These are phyloP conservation scores for Machaerirhynchus nigripectus DNA, from an alignment of 2,113 vertebrate genomes.

Conservation along the genomic window DNA sequence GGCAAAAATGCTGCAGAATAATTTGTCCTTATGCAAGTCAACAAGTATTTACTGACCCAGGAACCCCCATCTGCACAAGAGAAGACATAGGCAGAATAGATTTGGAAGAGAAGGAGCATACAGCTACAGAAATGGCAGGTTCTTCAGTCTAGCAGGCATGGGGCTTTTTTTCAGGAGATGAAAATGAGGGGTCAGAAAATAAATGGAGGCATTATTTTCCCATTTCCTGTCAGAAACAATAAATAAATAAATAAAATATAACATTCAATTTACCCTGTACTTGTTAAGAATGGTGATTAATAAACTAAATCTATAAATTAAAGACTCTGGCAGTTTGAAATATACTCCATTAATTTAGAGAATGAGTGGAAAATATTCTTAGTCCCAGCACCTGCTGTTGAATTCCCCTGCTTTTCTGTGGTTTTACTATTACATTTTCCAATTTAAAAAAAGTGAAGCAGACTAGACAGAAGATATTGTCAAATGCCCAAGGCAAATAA, in stretches of 20 bases:
- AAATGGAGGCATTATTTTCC: neutral
- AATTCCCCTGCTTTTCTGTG: constrained; percentile 14
- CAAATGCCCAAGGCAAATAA: constrained; percentile 29
- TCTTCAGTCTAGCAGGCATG: neutral
- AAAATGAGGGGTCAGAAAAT: neutral
- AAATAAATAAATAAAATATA: neutral
- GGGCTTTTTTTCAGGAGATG: neutral
- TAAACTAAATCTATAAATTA: neutral
- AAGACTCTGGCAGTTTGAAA: neutral
- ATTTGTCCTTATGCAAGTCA: neutral
- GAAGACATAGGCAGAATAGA: neutral
- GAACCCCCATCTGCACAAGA: neutral
- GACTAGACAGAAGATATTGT: constrained; percentile 13
- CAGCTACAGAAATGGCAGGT: neutral
- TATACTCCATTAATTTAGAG: neutral
- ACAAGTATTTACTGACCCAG: neutral
- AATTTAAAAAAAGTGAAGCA: neutral
- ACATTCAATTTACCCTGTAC: neutral
- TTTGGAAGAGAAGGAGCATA: neutral
- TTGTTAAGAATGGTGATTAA: neutral
- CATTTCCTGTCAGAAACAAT: neutral
- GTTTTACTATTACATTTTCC: neutral
- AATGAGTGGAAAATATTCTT: constrained; percentile 7
- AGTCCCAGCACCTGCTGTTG: constrained; percentile 5
- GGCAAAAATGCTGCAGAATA: neutral